A percentile compares a stretch with the other conserved stretches of the same genome.
phyloP scores from a whole-genome alignment of 2,888 invertebrate genomes.

The Neoascia interrupta region DNA sequence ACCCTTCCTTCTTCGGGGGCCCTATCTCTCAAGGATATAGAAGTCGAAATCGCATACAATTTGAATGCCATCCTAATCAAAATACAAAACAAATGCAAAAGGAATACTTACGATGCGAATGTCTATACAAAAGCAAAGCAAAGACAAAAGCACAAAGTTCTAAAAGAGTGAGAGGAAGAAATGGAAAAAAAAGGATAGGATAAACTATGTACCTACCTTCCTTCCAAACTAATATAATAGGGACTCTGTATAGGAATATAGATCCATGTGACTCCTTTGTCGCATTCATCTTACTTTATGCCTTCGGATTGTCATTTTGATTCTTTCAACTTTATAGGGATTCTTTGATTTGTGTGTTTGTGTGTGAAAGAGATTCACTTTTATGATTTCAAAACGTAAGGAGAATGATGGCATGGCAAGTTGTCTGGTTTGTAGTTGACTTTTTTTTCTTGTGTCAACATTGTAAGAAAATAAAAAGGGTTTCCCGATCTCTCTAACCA shows the following conservation, averaged over 20 bases:
- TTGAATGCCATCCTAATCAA: slow-evolving; percentile 36
- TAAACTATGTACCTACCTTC: slow-evolving; percentile 9
- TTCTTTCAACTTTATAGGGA: slow-evolving; percentile 9
- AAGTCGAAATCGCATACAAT: slow-evolving; percentile 41
- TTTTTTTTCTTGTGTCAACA: neutral
- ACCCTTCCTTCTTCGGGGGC: neutral
- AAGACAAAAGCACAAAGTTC: too few relatives aligned
- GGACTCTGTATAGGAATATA: too few relatives aligned
- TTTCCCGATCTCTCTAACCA: slow-evolving; percentile 24
- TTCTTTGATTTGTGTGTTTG: slow-evolving; percentile 29
- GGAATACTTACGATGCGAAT: neutral
- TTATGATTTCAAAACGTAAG: slow-evolving; percentile 48
- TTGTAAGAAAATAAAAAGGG: slow-evolving; percentile 20
- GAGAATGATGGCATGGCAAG: slow-evolving; percentile 3
- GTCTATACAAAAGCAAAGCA: neutral
- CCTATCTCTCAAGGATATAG: slow-evolving; percentile 1
- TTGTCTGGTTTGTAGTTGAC: slow-evolving; percentile 35
- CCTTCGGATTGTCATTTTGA: slow-evolving; percentile 40
- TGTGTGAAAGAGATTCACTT: slow-evolving; percentile 45
- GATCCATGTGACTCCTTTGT: slow-evolving; percentile 22
- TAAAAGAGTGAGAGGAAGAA: neutral
- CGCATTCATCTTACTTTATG: slow-evolving; percentile 26
- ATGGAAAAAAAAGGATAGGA: slow-evolving; percentile 26
- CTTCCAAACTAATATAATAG: too few relatives aligned
- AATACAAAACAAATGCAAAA: slow-evolving; percentile 28